Evolutionary conservation across 2,113 vertebrate genomes (phyloP).

Genomic region (Callionymus lyra): DNA sequence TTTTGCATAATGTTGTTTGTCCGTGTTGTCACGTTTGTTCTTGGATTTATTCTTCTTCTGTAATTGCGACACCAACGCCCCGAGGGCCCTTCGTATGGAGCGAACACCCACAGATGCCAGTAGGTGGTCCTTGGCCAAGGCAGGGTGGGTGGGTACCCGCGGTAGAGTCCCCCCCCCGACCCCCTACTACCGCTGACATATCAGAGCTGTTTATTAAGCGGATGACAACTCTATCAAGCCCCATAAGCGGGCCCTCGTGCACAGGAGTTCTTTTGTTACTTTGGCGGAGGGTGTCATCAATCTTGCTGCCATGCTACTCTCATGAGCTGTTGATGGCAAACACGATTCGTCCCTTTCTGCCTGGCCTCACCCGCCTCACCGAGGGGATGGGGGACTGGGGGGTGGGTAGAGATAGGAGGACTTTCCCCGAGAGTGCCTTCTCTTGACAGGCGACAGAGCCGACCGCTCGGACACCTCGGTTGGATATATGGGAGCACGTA

Average conservation of each 20-base stretch:
- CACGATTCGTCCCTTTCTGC: conserved; percentile 68
- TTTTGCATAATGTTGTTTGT: too few relatives aligned
- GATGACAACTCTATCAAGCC: conserved; percentile 90
- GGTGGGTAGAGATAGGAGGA: conserved; percentile 55
- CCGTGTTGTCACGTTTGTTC: conserved; percentile 11
- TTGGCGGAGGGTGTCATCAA: conserved; percentile 83
- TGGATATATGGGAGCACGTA: conserved; percentile 60
- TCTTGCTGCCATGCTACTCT: conserved; percentile 82
- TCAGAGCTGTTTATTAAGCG: conserved; percentile 88
- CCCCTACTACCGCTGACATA: conserved; percentile 70
- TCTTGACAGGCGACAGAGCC: conserved; percentile 58
- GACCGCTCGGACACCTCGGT: conserved; percentile 54
- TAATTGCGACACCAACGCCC: conserved; percentile 20
- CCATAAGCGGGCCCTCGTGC: conserved; percentile 83
- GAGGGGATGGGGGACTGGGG: conserved; percentile 45
- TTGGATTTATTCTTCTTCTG: conserved; percentile 25
- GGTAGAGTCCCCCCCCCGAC: conserved; percentile 47
- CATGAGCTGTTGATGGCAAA: conserved; percentile 78
- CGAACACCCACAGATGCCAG: conserved; percentile 22
- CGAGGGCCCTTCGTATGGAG: conserved; percentile 20
- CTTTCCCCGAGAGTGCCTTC: conserved; percentile 61
- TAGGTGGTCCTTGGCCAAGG: conserved; percentile 55
- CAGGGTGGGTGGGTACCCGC: conserved; percentile 38
- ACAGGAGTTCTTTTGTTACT: conserved; percentile 83
- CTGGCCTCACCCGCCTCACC: conserved; percentile 58